Evolutionary conservation across 2,888 invertebrate species (phyloP), one percentile per base, ranked within the genome.

Genomic region (Trichopoda pennipes): DNA sequence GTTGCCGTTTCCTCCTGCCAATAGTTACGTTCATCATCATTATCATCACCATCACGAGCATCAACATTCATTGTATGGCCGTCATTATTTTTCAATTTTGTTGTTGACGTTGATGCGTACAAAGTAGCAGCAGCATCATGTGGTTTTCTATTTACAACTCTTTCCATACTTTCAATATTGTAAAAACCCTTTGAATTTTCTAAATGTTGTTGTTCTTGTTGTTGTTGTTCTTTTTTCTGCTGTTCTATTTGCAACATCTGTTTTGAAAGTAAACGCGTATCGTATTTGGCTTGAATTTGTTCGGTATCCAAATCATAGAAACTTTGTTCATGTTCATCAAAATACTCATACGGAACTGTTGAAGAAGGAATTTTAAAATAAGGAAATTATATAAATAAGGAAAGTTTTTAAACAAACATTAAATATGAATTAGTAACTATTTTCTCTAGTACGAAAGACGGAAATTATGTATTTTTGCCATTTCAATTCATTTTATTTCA

Each of bases 231-330:
- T n/a, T n/a, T n/a, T n/a, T n/a, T n/a, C 17, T 76, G 78, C 19
- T 87, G 85, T 68, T 86, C 64, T 44, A 74, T 70, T 70, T 80
- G 81, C 47, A 90, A 85, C 88, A 90, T 87, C 86, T 90, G 90
- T 76, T 90, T 88, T 42, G 91, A 89, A 32, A 91, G 86, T 72
- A 90, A 84, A 77, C 88, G 89, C 73, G 91, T 88, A 87, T 91
- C 91, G 84, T 91, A 91, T 87, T 91, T 90, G 44, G 90, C 91
- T 84, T 91, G 88, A 51, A 91, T 91, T 85, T 91, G 91, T 63
- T 89, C 90, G 63, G 90, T 90, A 81, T 91, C 91, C 87, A 91
- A 88, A 86, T 91, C 91, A 79, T 90, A 91, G 68, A 88, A 89
- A 81, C 89, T 87, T 81, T 90, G 88, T 70, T 90, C 89, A 82